These are phyloP conservation scores for Atherinomorus stipes DNA, from an alignment of 2,113 vertebrate genomes.

Conservation along the genomic window DNA sequence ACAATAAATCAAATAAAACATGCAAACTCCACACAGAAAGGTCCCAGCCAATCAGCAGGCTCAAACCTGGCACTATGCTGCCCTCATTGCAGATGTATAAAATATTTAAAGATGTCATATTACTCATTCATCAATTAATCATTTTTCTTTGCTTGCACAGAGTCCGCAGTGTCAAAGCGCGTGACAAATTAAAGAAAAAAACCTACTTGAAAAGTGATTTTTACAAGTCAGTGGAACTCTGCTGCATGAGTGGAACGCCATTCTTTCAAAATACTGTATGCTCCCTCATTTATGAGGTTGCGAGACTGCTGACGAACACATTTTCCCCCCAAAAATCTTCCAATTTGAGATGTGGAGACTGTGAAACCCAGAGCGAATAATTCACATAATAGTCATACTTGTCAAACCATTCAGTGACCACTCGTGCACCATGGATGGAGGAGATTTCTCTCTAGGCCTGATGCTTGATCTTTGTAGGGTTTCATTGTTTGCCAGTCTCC, in stretches of 20 bases:
- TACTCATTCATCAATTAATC: conserved; percentile 7
- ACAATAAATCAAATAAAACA: background rate
- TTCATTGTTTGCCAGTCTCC: too few relatives aligned
- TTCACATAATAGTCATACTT: background rate
- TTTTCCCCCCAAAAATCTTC: background rate
- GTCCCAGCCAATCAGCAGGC: too few relatives aligned
- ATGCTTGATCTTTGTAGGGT: background rate
- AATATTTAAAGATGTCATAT: conserved; percentile 17
- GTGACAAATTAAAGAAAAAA: conserved; percentile 2
- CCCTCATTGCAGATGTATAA: conserved; percentile 9
- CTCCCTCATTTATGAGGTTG: too few relatives aligned
- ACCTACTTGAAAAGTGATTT: background rate
- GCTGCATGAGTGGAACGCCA: too few relatives aligned
- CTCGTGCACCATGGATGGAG: background rate
- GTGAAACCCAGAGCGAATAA: background rate
- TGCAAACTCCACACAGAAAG: background rate
- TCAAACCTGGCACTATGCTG: background rate
- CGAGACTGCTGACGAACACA: background rate
- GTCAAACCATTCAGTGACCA: too few relatives aligned
- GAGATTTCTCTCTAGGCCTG: background rate
- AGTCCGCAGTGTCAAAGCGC: background rate
- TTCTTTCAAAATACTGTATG: background rate
- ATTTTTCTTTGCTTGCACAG: background rate
- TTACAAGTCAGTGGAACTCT: background rate
- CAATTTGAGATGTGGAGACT: background rate